A percentile compares a stretch with the other conserved stretches of the same genome.
Evolutionary conservation across 2,797 vertebrate species (phyloP).

Genomic region (Anabacerthia variegaticeps): DNA sequence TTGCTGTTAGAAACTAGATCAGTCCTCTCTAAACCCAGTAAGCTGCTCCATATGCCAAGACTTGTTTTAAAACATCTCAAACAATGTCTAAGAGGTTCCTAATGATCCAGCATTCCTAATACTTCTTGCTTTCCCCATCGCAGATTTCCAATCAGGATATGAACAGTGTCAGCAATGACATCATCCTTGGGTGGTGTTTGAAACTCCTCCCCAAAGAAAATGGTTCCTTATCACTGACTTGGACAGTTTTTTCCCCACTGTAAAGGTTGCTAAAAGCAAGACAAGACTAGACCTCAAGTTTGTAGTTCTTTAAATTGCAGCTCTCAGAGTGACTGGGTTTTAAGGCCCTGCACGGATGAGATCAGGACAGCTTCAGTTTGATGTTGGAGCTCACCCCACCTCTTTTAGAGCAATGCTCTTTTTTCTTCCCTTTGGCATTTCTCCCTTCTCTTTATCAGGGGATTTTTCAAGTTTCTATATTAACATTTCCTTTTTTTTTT

Average conservation of each 20-base stretch:
- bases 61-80: slow-evolving; percentile 28
- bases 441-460: slow-evolving; percentile 58
- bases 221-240: slow-evolving; percentile 67
- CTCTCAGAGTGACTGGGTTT: slow-evolving; percentile 56
- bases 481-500: neutral
- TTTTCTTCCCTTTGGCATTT: slow-evolving; percentile 40
- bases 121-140: slow-evolving; percentile 25
- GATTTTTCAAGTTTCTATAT: slow-evolving; percentile 56
- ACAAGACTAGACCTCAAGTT: slow-evolving; percentile 46
- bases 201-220: slow-evolving; percentile 67
- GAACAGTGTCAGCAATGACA: slow-evolving; percentile 24
- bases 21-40: neutral
- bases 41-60: slow-evolving; percentile 9
- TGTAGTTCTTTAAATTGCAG: slow-evolving; percentile 29
- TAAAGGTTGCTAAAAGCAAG: slow-evolving; percentile 47
- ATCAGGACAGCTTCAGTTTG: slow-evolving; percentile 12
- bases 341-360: slow-evolving; percentile 32
- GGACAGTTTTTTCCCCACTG: slow-evolving; percentile 41
- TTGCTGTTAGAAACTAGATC: neutral
- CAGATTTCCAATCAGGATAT: slow-evolving; percentile 24
- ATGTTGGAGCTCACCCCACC: neutral
- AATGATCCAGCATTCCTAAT: neutral
- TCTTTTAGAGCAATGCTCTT: neutral
- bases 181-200: slow-evolving; percentile 22
- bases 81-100: neutral